phyloP scores from a whole-genome alignment of 37 sponge, comb jelly and placozoan species.

The Geodia barretti region DNA sequence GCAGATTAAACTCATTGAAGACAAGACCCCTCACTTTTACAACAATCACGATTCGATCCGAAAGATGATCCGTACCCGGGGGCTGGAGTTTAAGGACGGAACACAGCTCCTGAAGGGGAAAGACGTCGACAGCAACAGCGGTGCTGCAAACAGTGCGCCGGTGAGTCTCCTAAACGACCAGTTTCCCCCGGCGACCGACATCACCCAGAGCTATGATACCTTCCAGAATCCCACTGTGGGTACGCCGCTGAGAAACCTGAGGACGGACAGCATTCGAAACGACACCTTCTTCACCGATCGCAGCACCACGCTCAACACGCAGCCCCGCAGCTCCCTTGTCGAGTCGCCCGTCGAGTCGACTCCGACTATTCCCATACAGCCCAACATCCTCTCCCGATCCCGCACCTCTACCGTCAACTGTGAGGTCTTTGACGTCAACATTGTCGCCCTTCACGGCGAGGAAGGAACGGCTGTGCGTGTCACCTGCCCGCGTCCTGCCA shows the following conservation, averaged over 20 bases:
- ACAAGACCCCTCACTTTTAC: conserved; percentile 20
- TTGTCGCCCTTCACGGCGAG: not conserved
- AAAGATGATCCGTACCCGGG: conserved; percentile 18
- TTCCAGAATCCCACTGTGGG: not conserved
- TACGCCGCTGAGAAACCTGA: not conserved
- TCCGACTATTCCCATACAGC: not conserved
- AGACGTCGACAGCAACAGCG: not conserved
- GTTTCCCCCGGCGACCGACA: too few relatives aligned
- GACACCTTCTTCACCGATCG: not conserved
- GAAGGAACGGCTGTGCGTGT: conserved; percentile 23
- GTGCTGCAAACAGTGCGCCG: not conserved
- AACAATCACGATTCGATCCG: conserved; percentile 39
- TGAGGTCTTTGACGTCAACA: conserved; percentile 1
- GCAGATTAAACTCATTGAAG: conserved; percentile 59
- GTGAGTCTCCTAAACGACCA: not conserved
- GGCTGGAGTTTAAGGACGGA: conserved; percentile 47
- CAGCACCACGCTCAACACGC: not conserved
- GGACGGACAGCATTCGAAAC: not conserved
- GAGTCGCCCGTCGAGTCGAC: not conserved
- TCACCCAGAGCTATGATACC: not conserved
- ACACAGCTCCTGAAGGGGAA: conserved; percentile 23
- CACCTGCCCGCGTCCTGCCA: conserved; percentile 39
- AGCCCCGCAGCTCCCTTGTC: not conserved
- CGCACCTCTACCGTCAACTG: conserved; percentile 18
- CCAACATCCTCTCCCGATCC: not conserved